phyloP scores from a whole-genome alignment of 1,140 invertebrate species.

The Conopomorpha cramerella region DNA sequence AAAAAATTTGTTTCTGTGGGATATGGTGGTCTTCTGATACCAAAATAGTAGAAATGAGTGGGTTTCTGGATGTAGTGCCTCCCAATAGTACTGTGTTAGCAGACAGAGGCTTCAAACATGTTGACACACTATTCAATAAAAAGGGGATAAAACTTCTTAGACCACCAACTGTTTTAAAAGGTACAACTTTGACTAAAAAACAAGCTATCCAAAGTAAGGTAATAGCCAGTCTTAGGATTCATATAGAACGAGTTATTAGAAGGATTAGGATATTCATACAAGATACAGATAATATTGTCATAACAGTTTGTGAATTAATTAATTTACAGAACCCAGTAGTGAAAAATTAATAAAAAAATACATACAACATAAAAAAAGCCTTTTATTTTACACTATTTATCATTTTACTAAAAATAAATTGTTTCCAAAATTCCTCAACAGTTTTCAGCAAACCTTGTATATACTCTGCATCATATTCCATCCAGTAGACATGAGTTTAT shows the following conservation, averaged over 20 bases:
- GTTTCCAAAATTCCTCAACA: constrained; percentile 1
- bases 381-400: neutral
- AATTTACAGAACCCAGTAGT: constrained; percentile 9
- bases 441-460: neutral
- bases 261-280: constrained; percentile 17
- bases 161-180: neutral
- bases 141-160: constrained; percentile 1
- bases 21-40: constrained; percentile 14
- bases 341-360: too few species aligned
- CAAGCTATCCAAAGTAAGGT: constrained; percentile 14
- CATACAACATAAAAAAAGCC: neutral
- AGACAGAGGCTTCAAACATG: constrained; percentile 16
- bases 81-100: constrained; percentile 12
- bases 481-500: constrained; percentile 6
- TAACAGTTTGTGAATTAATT: constrained; percentile 11
- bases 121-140: constrained; percentile 6
- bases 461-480: neutral
- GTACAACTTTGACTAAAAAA: constrained; percentile 1
- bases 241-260: constrained; percentile 19
- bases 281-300: constrained; percentile 12
- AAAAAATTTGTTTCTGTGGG: constrained; percentile 18
- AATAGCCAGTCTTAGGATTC: constrained; percentile 18
- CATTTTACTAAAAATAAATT: neutral
- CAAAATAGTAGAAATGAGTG: constrained; percentile 9
- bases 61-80: constrained; percentile 8